A percentile compares a stretch with the other conserved stretches of the same genome.
Conservation (phyloP, 2,888 invertebrate species). For the Sclerodermus sp. region DNA sequence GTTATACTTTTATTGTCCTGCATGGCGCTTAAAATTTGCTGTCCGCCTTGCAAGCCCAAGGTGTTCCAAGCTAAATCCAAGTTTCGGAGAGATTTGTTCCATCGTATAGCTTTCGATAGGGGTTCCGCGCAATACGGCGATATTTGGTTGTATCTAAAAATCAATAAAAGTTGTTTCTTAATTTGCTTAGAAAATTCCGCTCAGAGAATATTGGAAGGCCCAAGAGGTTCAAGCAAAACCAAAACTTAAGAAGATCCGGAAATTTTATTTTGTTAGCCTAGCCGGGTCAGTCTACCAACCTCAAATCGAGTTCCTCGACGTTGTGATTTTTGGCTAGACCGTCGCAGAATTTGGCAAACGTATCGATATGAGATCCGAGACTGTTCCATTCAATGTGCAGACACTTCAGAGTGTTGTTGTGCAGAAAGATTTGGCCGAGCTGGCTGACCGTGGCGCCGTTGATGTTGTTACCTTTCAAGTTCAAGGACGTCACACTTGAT, state of each 20-base stretch:
- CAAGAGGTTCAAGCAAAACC: too few relatives aligned
- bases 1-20: slow-evolving; percentile 40
- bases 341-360: slow-evolving; percentile 50
- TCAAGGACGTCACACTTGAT: slow-evolving; percentile 44
- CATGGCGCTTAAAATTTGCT: slow-evolving; percentile 44
- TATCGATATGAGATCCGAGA: slow-evolving; percentile 43
- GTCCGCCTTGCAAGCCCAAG: slow-evolving; percentile 51
- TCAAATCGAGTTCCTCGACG: slow-evolving; percentile 49
- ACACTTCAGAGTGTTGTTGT: slow-evolving; percentile 46
- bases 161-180: not conserved
- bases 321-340: slow-evolving; percentile 46
- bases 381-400: slow-evolving; percentile 53
- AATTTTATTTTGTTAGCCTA: too few relatives aligned
- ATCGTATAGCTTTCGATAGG: slow-evolving; percentile 39
- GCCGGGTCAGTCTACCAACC: slow-evolving; percentile 1
- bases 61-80: slow-evolving; percentile 55
- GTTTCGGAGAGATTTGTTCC: slow-evolving; percentile 44
- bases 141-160: slow-evolving; percentile 51
- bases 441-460: slow-evolving; percentile 42
- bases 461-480: slow-evolving; percentile 55
- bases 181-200: too few relatives aligned
- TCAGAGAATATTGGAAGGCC: too few relatives aligned
- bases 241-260: too few relatives aligned
- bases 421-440: slow-evolving; percentile 48
- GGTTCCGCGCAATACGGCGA: slow-evolving; percentile 44